A percentile compares a stretch with the other conserved stretches of the same genome.
Conservation (phyloP, 1,140 invertebrate species). For the Odontomachus brunneus region DNA sequence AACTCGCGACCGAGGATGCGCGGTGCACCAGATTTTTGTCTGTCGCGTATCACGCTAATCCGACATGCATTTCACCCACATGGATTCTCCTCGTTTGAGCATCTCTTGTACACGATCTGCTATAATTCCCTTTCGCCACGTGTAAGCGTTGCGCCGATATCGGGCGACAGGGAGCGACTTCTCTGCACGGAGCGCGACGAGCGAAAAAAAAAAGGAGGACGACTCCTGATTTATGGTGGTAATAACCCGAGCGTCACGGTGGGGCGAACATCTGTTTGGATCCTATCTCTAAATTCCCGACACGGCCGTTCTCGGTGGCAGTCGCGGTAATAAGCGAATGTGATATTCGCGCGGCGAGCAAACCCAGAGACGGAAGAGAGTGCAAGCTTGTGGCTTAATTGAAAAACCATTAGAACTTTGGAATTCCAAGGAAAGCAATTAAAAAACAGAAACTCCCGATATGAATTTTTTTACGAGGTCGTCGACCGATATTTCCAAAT, state of each 20-base stretch:
- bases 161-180: constrained; percentile 2
- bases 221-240: constrained; percentile 63
- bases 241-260: constrained; percentile 62
- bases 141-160: constrained; percentile 24
- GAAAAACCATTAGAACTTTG: too few species aligned
- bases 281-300: constrained; percentile 51
- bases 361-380: background rate
- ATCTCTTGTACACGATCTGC: constrained; percentile 10
- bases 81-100: background rate
- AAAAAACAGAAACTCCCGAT: background rate
- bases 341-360: background rate
- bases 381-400: background rate
- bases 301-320: constrained; percentile 40
- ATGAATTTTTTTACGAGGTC: background rate
- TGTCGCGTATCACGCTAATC: background rate
- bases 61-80: constrained; percentile 17
- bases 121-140: constrained; percentile 27
- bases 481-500: too few species aligned
- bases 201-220: constrained; percentile 11
- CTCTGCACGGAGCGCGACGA: background rate
- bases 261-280: constrained; percentile 54
- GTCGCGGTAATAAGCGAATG: constrained; percentile 36
- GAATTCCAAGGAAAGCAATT: background rate
- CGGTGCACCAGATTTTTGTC: background rate
- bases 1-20: background rate